These are phyloP conservation scores for Probosciger aterrimus DNA, from an alignment of 2,113 vertebrate species.

Conservation along the genomic window DNA sequence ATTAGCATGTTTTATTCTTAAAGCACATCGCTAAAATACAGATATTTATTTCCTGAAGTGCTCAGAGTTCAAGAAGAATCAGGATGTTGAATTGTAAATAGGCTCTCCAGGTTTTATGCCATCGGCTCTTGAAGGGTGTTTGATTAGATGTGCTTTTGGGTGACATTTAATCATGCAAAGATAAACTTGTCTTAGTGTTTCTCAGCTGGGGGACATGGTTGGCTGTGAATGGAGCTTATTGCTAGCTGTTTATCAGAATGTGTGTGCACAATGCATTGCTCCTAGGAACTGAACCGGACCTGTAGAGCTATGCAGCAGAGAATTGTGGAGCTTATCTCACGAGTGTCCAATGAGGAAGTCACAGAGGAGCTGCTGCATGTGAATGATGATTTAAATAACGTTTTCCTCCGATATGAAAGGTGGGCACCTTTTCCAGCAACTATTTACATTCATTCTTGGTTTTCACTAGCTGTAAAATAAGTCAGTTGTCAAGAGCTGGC, in stretches of 20 bases:
- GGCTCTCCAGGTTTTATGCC: constrained; percentile 49
- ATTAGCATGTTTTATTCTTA: constrained; percentile 25
- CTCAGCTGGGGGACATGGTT: constrained; percentile 48
- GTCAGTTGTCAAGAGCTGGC: neutral
- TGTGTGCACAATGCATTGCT: constrained; percentile 17
- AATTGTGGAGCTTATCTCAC: constrained; percentile 93
- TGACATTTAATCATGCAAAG: constrained; percentile 63
- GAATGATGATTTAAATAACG: constrained; percentile 97
- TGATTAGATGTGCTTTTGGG: constrained; percentile 65
- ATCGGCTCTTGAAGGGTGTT: constrained; percentile 37
- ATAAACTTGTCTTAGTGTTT: constrained; percentile 46
- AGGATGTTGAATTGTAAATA: constrained; percentile 51
- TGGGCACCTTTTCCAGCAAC: constrained; percentile 13
- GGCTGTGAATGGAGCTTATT: constrained; percentile 23
- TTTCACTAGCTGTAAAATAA: neutral
- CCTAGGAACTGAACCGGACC: constrained; percentile 93
- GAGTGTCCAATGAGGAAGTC: constrained; percentile 93
- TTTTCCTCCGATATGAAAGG: constrained; percentile 95
- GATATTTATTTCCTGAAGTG: constrained; percentile 49
- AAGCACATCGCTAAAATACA: constrained; percentile 28
- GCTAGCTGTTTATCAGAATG: constrained; percentile 20
- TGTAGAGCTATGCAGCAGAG: constrained; percentile 97
- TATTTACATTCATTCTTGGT: neutral
- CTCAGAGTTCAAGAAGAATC: constrained; percentile 32
- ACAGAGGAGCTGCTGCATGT: constrained; percentile 94